phyloP scores from a whole-genome alignment of 2,113 vertebrate species.

The Aldabrachelys gigantea region DNA sequence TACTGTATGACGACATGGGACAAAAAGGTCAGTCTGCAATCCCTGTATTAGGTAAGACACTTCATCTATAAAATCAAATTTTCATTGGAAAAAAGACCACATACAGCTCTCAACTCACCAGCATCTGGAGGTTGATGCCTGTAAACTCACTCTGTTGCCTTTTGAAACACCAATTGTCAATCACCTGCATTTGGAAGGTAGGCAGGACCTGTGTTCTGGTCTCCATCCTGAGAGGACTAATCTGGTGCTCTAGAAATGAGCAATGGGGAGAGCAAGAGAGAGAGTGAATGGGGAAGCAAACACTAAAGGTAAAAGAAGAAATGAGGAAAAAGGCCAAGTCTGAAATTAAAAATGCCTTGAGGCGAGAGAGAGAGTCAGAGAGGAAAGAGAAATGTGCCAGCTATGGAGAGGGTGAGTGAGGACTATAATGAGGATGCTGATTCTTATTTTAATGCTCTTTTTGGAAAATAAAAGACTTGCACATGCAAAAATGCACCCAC shows the following conservation, averaged over 20 bases:
- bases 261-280: neutral
- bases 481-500: neutral
- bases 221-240: neutral
- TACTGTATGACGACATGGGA: neutral
- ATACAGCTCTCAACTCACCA: neutral
- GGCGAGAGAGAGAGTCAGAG: neutral
- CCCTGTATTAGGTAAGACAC: neutral
- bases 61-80: neutral
- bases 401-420: neutral
- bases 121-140: neutral
- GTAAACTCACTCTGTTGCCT: neutral
- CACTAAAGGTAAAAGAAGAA: neutral
- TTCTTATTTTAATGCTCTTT: neutral
- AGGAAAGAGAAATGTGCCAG: neutral
- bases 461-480: neutral
- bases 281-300: neutral
- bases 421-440: neutral
- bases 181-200: conserved; percentile 4
- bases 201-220: neutral
- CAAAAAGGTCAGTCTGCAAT: neutral
- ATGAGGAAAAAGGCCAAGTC: neutral
- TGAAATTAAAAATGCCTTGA: neutral
- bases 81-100: neutral
- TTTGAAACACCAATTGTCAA: neutral
- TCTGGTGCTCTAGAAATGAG: neutral